Evolutionary conservation across 1,140 invertebrate genomes (phyloP), one percentile per base, ranked within the genome.

Genomic region (Brachionus angularis): DNA sequence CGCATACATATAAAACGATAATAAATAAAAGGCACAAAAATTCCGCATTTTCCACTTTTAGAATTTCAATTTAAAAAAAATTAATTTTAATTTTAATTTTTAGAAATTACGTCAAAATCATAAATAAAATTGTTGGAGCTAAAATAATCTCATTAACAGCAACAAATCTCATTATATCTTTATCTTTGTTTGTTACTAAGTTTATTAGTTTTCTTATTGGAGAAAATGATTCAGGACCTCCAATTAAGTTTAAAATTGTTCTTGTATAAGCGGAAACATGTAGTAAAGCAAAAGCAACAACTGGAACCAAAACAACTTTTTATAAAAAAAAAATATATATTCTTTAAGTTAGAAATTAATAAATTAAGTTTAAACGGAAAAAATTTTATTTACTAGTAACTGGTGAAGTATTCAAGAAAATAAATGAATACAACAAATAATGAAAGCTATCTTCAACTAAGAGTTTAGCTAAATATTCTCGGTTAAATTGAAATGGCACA

Each of bases 371-470:
- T n/a, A n/a, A n/a, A n/a, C n/a, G n/a, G n/a, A n/a, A n/a, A n/a
- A n/a, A n/a, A n/a, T n/a, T n/a, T n/a, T n/a, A n/a, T n/a, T n/a
- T 91, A 93, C 89, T 84, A 74, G 91, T 87, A 52, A 93, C 87
- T 27, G 93, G 92, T 61, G 88, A 84, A 34, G 88, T 88, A 80
- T 90, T 93, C 73, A 96, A 84, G 79, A 97, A 97, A 75, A 96
- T 91, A 50, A 96, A 80, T 10, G 91, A 91, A 81, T 90, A 98
- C 79, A 96, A 87, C 61, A 98, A 84, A 79, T 98, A 97, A 80
- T 98, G 95, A 74, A 90, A 93, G 71, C 91, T 94, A 83, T 98
- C 95, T 81, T 98, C 95, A 44, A 87, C 76, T 73, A 96, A 84
- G 69, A 98, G 79, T 5, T 84, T 80, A 10, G 85, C 83, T 31